These are phyloP conservation scores for Barnardius zonarius DNA, from an alignment of 2,113 vertebrate species.

Conservation along the genomic window DNA sequence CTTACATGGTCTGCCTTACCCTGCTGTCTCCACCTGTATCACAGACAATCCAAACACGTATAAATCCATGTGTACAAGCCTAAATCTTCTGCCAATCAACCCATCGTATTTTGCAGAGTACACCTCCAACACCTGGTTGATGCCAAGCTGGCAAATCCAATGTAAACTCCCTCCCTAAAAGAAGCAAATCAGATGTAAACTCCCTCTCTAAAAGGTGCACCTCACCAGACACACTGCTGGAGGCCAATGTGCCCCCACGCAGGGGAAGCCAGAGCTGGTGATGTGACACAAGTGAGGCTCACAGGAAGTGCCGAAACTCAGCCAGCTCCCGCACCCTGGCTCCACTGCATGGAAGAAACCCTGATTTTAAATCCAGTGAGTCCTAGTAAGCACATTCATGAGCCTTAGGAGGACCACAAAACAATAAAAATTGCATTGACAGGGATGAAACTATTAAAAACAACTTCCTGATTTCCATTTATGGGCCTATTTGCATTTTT, in stretches of 20 bases:
- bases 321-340: not conserved
- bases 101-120: not conserved
- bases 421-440: not conserved
- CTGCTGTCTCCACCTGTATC: not conserved
- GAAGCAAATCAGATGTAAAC: not conserved
- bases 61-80: not conserved
- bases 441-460: not conserved
- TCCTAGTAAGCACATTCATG: not conserved
- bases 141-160: not conserved
- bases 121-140: not conserved
- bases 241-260: fast-evolving
- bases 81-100: not conserved
- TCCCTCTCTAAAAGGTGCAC: not conserved
- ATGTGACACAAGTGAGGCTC: not conserved
- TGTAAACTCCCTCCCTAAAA: not conserved
- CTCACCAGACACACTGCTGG: not conserved
- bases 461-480: slow-evolving; percentile 13
- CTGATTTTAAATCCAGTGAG: not conserved
- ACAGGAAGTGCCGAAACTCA: not conserved
- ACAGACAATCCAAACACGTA: fast-evolving
- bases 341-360: not conserved
- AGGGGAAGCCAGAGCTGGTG: not conserved
- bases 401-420: not conserved
- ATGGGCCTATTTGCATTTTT: not conserved
- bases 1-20: not conserved